Base-by-base conservation (phyloP, 2,113 vertebrate genomes). In the Morphnarchus princeps region DNA sequence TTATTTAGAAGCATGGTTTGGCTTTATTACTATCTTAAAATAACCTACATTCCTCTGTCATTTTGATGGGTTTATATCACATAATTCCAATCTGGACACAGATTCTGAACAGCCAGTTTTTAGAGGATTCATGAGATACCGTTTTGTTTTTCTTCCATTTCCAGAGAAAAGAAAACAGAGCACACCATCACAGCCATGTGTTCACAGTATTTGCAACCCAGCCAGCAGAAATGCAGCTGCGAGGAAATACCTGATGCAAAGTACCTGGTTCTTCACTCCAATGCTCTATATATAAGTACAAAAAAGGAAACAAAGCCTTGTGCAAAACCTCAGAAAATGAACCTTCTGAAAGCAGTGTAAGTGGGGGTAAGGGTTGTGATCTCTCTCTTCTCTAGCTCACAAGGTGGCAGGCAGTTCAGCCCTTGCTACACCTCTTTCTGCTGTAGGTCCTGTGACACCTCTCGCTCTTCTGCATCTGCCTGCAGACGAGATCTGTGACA, bases 401-500 rank as follows among this genome's bases (percentile, higher is more conserved):
- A 16, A 29, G 24, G 45, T 1, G 1, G 7, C 49, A 31, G 47
- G 47, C 43, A 26, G 47, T 20, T 47, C 42, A 38, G 19, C 26
- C 34, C 38, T 11, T 49, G 67, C 29, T 49, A 12, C 22, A 2
- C 21, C 8, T 21, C 54, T 36, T 47, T 26, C n/a, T 47, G 25
- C 26, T 4, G 4, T 2, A 24, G 40, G 13, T 36, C 32, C n/a
- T 14, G 0, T 16, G n/a, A 45, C 17, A 26, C 17, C 11, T 16
- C 54, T 38, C 0, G 0, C 20, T 52, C 28, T 3, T 49, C 66
- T 28, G 7, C 6, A 0, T 31, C 65, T 49, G 29, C 59, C 81
- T 43, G 34, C 17, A 34, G 40, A 10, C 0, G 3, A 61, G 34
- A n/a, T 15, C 49, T 36, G 16, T 26, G n/a, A 5, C 62, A 42